Evolutionary conservation across 2,113 vertebrate genomes (phyloP), one percentile per base, ranked within the genome.

Genomic region (Cynoglossus semilaevis): DNA sequence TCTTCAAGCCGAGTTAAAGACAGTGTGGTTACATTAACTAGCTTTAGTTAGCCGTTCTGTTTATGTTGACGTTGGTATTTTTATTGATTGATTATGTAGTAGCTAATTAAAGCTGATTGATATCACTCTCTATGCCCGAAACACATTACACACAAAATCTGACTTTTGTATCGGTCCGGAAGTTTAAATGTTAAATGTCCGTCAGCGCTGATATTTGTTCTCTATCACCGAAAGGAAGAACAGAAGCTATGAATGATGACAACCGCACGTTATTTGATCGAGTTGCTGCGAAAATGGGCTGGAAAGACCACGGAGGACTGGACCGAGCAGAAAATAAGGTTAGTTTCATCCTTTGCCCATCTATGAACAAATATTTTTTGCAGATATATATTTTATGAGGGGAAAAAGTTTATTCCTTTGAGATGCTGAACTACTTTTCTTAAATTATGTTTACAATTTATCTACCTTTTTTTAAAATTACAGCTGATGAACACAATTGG

Each of bases 201-300:
- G 8, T 16, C 29, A 16, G 1, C 14, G 2, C 6, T 46, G 10
- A 4, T 51, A 13, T 62, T 9, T 19, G 10, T 40, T 1, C 16
- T 18, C 3, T 1, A 0, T 64, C 38, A 58, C 11, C 7, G 43
- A 55, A 66, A 52, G 50, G 12, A 3, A n/a, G 5, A 41, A 12
- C 19, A 15, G 14, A 37, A 50, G 70, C 5, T 0, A 91, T 91
- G 89, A 85, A 85, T 9, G 34, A 69, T 15, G 60, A 80, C 0
- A 77, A 77, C 5, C 14, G 57, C 14, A 69, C 15, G 0, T 48
- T 83, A 15, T 91, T 91, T 82, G 66, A 87, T 45, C 81, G 71
- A 76, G 87, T 91, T 29, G 76, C 87, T 1, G 44, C 64, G 41
- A 90, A 86, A 64, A 76, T 89, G 53, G 84, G 86, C 0, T 89